Evolutionary conservation across 1,140 invertebrate species (phyloP), one percentile per base, ranked within the genome.

Genomic region (Paralvinella palmiformis): DNA sequence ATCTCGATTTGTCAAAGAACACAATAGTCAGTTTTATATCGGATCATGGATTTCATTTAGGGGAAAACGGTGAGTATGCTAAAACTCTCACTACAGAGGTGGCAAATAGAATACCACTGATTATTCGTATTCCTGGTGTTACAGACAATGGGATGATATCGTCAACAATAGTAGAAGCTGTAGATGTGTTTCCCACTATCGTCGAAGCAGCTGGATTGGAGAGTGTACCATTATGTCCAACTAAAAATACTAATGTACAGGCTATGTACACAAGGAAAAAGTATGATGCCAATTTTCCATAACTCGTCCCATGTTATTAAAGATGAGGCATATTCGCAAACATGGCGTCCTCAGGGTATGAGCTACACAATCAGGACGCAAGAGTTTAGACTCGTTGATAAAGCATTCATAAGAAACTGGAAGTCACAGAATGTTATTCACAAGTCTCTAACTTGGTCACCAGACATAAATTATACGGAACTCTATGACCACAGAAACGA

Each of bases 151-250:
- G 55, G 17, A n/a, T 13, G 7, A 57, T 57, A 13, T 10, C 31
- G 7, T 22, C 53, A 5, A 35, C 36, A n/a, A 68, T 85, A 1
- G 87, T 90, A 0, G 91, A 94, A 81, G 74, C 92, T 2, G 82
- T 94, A 0, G 91, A 93, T 79, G 74, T 94, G 62, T 93, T 92
- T 76, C 90, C 91, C 37, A 92, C 91, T 0, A 73, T 94, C 65
- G 86, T 87, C 6, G 88, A 92, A 66, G 70, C 92, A 50, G 85
- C 85, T 0, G 84, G 84, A 20, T 69, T 88, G 52, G 74, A 84
- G 0, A 48, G 78, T 29, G 72, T 81, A 33, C 78, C 86, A 69
- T 72, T 82, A 20, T 91, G 89, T 78, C 77, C 78, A 53, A 48
- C 68, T 58, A 72, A 78, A 57, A 71, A 76, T 24, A 73, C 73